Evolutionary conservation across 2,797 vertebrate species (phyloP), one percentile per base, ranked within the genome.

Genomic region (Enteromius treurensis): DNA sequence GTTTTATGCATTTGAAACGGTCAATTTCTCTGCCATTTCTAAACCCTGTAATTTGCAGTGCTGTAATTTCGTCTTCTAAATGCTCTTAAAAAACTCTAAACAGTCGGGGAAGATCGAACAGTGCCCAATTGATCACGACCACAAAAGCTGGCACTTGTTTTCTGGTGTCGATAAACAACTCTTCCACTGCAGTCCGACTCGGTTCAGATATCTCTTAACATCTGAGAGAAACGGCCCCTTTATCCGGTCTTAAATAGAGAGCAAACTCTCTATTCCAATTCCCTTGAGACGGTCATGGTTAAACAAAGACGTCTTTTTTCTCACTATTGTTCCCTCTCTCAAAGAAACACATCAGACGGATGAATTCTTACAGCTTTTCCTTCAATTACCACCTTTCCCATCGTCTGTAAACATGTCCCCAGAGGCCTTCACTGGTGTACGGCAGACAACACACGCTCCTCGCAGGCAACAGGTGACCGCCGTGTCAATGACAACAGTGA

Each of bases 371-470:
- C 74, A 15, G 77, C 86, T 89, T 87, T 89, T 84, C 77, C 67
- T 85, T 90, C 88, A 91, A 90, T 93, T 92, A 90, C 87, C 89
- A 88, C 88, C 78, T 87, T 87, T 91, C 85, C 80, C 86, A 88
- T 91, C 86, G 87, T 85, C 82, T 84, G 86, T 85, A 90, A 91
- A 90, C 90, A 91, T 83, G 89, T 70, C 85, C 85, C 88, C 78
- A 17, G 82, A 84, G 87, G 71, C 55, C 47, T 19, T 68, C 45
- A 55, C 60, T 47, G 88, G 91, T 87, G 88, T 17, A 49, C 51
- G 19, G 34, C 81, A 81, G 77, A 73, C 70, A 79, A 80, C 74
- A 75, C 47, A 15, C 4, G 26, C 81, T 77, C 51, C 53, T 32
- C 34, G 23, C 81, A 65, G 75, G 77, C 84, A 71, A 81, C 88